These are phyloP conservation scores for Mythimna ferrago DNA, from an alignment of 2,888 invertebrate species.

Conservation along the genomic window DNA sequence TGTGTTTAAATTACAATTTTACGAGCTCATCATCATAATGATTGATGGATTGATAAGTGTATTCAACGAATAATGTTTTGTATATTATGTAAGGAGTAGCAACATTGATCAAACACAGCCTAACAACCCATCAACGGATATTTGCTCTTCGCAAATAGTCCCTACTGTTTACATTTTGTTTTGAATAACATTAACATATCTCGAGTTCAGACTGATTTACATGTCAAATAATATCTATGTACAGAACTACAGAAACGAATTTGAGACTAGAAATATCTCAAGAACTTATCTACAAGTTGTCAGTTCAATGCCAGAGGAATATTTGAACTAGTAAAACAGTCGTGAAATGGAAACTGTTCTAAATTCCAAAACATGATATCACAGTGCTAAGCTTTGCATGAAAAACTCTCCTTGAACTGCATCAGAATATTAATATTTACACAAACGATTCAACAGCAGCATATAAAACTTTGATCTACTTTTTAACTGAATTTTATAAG, in stretches of 20 bases:
- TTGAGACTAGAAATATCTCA: conserved; percentile 12
- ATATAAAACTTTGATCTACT: conserved; percentile 1
- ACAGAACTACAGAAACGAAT: conserved; percentile 20
- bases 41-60: conserved; percentile 26
- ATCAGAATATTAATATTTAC: conserved; percentile 33
- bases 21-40: conserved; percentile 7
- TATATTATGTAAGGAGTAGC: conserved; percentile 47
- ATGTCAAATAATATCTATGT: conserved; percentile 41
- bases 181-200: conserved; percentile 44
- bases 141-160: conserved; percentile 28
- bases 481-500: conserved; percentile 10
- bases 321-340: conserved; percentile 24
- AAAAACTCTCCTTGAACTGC: conserved; percentile 16
- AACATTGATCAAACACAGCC: conserved; percentile 60
- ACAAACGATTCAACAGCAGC: conserved; percentile 11
- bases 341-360: conserved; percentile 23
- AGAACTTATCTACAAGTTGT: conserved; percentile 24
- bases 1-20: conserved; percentile 15
- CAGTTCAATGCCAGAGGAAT: conserved; percentile 52
- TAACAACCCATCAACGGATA: conserved; percentile 26
- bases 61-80: conserved; percentile 23
- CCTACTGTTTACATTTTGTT: conserved; percentile 39
- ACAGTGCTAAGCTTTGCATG: neutral
- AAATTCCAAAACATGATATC: conserved; percentile 34
- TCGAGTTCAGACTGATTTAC: conserved; percentile 44